Base-by-base conservation (phyloP, 2,888 invertebrate genomes). In the Coleophora flavipennella region DNA sequence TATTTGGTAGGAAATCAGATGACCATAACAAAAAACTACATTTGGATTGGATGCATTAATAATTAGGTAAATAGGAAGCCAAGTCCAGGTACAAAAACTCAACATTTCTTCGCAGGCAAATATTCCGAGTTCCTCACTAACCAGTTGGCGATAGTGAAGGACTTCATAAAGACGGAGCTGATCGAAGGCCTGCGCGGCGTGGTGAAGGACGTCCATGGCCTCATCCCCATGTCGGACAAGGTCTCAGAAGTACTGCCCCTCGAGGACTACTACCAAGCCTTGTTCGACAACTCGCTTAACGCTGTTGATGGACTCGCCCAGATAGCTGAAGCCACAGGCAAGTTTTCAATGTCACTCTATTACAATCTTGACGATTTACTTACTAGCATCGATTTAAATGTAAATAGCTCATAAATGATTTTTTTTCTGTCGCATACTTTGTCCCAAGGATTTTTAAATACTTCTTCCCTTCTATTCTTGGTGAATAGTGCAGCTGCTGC, bases 281-380 rank as follows among this genome's bases (percentile, higher is more conserved):
- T 77, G 11, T 72, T 81, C 38, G 67, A 77, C 13, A 64, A 61
- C 29, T 62, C 78, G 0, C 45, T 70, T 13, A 65, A 67, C 11
- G 57, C 66, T 1, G 52, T 75, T 1, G 85, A 85, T 46, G 86
- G 83, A 9, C 65, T 91, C 3, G 59, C 74, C 2, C 86, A 89
- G 59, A 84, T 90, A 9, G 81, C 86, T 7, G 88, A 90, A 67
- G 88, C 87, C 38, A 86, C 89, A 49, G 81, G 88, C 88, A 61
- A 58, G 41, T 35, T 40, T 31, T 6, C 9, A 11, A 9, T 29
- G 28, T 10, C 10, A 10, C 10, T 27, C 10, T 27, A 9, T 27
- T 8, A 27, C 28, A 10, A 1, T 27, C 2, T 27, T 27, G 28
- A 27, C 28, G 1, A 27, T 27, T 2, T n/a, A n/a, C n/a, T n/a